Percentiles rank a stretch among this genome's conserved stretches.
Evolutionary conservation across 2,888 invertebrate genomes (phyloP).

Genomic region (Sarcophaga subvicina): DNA sequence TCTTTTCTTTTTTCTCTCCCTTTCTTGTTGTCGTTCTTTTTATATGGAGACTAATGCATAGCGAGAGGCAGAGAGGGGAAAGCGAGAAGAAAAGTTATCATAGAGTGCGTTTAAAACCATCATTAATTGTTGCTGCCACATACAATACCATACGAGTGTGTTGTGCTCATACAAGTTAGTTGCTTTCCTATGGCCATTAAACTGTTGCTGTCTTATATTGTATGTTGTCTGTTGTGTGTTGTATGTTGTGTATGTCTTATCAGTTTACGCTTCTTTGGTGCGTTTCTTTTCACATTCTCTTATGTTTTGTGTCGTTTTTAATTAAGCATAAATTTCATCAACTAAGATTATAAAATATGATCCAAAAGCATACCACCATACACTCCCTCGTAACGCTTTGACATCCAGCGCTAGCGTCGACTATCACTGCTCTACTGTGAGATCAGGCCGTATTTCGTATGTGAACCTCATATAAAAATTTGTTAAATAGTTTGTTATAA

Average conservation of each 20-base stretch:
- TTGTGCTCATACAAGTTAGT: neutral
- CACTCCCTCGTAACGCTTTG: conserved; percentile 52
- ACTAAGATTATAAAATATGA: conserved; percentile 73
- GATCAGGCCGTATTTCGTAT: neutral
- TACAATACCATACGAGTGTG: conserved; percentile 28
- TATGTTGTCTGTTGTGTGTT: conserved; percentile 14
- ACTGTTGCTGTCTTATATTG: conserved; percentile 2
- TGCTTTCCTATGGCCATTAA: conserved; percentile 22
- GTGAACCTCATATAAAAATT: conserved; percentile 18
- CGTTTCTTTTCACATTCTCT: conserved; percentile 63
- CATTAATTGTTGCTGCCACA: conserved; percentile 66
- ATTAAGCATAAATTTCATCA: conserved; percentile 81
- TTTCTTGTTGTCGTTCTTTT: neutral
- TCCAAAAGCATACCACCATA: conserved; percentile 49
- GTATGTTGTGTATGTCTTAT: conserved; percentile 31
- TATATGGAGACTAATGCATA: conserved; percentile 36
- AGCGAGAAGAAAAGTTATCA: conserved; percentile 47
- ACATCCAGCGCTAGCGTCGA: conserved; percentile 43
- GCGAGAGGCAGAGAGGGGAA: neutral
- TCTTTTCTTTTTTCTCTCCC: no score
- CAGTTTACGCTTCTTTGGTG: conserved; percentile 64
- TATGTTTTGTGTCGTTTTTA: conserved; percentile 77
- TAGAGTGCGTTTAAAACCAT: conserved; percentile 69
- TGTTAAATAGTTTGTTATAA: conserved; percentile 10
- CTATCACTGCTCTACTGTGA: neutral